A percentile compares a stretch with the other conserved stretches of the same genome.
Evolutionary conservation across 2,113 vertebrate genomes (phyloP).

Genomic region (Zosterops borbonicus): DNA sequence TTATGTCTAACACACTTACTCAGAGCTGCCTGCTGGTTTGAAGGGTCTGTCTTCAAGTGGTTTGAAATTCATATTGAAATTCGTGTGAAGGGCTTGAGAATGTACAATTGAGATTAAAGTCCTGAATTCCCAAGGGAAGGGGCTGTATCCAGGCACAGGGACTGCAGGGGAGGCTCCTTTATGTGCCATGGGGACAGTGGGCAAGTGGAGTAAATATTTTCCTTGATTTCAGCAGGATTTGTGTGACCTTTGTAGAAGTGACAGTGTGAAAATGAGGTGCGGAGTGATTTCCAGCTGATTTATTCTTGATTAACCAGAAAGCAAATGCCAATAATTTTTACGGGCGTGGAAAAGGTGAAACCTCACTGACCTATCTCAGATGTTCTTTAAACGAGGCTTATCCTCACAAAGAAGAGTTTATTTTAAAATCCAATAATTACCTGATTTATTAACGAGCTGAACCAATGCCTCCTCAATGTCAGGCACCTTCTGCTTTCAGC

Average conservation of each 20-base stretch:
- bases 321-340: neutral
- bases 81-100: neutral
- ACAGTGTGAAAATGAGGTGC: neutral
- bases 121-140: neutral
- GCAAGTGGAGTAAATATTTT: neutral
- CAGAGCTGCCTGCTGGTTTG: neutral
- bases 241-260: neutral
- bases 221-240: neutral
- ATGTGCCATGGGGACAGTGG: neutral
- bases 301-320: neutral
- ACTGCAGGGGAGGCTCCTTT: neutral
- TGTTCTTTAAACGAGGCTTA: neutral
- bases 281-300: neutral
- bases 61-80: neutral
- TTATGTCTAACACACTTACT: neutral
- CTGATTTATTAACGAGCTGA: neutral
- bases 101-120: neutral
- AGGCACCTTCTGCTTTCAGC: neutral
- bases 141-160: too few species aligned
- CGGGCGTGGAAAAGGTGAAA: neutral
- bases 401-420: neutral
- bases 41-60: neutral
- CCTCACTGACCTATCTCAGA: neutral
- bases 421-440: neutral
- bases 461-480: neutral